A percentile compares a stretch with the other conserved stretches of the same genome.
Evolutionary conservation across 2,113 vertebrate species (phyloP).

Genomic region (Probosciger aterrimus): DNA sequence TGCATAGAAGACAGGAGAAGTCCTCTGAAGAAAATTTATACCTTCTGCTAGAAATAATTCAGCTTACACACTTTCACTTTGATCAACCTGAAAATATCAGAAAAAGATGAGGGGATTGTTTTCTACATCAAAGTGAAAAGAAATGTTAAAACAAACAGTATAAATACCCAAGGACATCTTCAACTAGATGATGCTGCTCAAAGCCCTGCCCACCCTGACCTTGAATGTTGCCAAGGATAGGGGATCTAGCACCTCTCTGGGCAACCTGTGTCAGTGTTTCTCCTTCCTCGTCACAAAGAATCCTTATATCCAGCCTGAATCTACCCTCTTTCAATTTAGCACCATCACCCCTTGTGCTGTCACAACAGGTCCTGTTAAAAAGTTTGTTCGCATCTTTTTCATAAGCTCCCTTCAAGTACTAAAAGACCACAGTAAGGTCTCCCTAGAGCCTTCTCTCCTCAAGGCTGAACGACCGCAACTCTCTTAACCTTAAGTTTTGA

Average conservation of each 20-base stretch:
- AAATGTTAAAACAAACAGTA: background rate
- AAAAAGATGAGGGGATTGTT: background rate
- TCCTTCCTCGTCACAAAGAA: background rate
- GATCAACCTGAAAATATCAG: background rate
- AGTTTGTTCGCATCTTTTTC: background rate
- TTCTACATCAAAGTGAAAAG: background rate
- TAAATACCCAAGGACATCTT: background rate
- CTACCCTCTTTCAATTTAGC: background rate
- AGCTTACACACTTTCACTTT: background rate
- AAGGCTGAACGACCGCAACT: background rate
- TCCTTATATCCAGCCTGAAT: background rate
- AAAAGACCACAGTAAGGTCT: background rate
- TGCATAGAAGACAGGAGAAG: background rate
- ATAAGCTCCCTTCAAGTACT: background rate
- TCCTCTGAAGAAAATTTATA: background rate
- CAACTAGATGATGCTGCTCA: background rate
- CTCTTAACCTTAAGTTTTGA: background rate
- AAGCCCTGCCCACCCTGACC: rapidly evolving
- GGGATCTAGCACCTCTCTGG: background rate
- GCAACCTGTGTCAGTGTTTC: background rate
- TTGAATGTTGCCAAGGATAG: background rate
- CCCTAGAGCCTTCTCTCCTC: background rate
- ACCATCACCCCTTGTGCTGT: background rate
- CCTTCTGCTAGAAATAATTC: background rate
- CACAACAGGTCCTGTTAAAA: background rate